These are phyloP conservation scores for Bombylius discolor DNA, from an alignment of 2,888 invertebrate genomes.

Conservation along the genomic window DNA sequence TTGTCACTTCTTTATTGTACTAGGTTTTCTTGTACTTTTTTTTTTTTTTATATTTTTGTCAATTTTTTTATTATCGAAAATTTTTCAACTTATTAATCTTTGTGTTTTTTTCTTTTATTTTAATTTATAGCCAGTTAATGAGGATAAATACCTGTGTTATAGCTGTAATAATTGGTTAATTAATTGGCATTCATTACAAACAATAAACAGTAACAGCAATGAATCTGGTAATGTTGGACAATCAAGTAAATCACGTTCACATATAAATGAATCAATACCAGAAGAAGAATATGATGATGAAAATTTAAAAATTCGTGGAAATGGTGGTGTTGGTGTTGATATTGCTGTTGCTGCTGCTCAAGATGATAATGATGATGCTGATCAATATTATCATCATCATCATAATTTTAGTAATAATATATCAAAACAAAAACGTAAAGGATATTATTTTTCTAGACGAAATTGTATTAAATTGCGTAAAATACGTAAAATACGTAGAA, in stretches of 20 bases:
- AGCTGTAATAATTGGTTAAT: conserved; percentile 37
- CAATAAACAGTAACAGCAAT: conserved; percentile 23
- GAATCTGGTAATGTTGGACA: conserved; percentile 26
- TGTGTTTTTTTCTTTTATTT: not conserved
- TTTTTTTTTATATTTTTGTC: not conserved
- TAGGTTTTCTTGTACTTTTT: no score
- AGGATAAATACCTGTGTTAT: conserved; percentile 35
- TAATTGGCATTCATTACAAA: conserved; percentile 35
- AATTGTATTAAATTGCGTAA: conserved; percentile 8
- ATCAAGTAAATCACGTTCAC: conserved; percentile 26
- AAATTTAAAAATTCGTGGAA: not conserved
- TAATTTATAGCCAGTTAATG: conserved; percentile 30
- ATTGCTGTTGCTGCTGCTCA: not conserved
- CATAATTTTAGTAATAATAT: not conserved
- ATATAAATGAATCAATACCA: conserved; percentile 21
- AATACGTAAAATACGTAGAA: conserved; percentile 14
- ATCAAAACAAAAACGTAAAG: conserved; percentile 10
- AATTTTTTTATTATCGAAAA: not conserved
- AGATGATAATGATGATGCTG: not conserved
- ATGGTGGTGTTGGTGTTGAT: not conserved
- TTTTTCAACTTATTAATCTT: not conserved
- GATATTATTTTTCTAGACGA: conserved; percentile 15
- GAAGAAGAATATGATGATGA: conserved; percentile 7
- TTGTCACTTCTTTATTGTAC: no score
- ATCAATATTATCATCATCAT: not conserved